Evolutionary conservation across 2,888 invertebrate species (phyloP), one percentile per base, ranked within the genome.

Genomic region (Ochropleura leucogaster): DNA sequence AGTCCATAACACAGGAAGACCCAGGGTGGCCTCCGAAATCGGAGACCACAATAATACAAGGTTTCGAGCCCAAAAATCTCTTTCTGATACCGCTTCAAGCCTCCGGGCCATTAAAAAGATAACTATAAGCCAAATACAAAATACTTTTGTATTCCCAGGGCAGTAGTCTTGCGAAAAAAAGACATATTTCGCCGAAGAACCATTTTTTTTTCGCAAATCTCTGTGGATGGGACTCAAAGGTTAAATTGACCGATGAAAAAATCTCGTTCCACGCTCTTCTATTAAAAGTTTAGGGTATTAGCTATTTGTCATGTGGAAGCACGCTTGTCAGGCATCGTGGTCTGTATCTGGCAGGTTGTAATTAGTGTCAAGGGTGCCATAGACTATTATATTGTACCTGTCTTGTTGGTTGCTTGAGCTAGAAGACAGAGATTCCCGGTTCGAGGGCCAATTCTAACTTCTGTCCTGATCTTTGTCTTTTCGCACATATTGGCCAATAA

Each of bases 41-140:
- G 20, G 51, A 84, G 42, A 80, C 73, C 85, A 68, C 71, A 81
- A 84, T 81, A 76, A 81, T 75, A 69, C 51, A 57, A 53, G 40
- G 9, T 63, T 40, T 78, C 42, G n/a, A 64, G 67, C 46, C 69
- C 49, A 68, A 84, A 72, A 63, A 76, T 69, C 76, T 84, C 82
- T 75, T 59, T 83, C 63, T 75, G 82, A 82, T 84, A 84, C 85
- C 84, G 84, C 84, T 64, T 68, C 67, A 55, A 80, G 63, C 65
- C 84, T 12, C 67, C 40, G 46, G 44, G 46, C 68, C 46, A 75
- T 81, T 84, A 84, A 84, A 70, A 81, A 82, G 70, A 68, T 80
- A 73, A 80, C 84, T 79, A 67, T 84, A 75, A 74, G 49, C 85
- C 70, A 75, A 68, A 81, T 69, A 80, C 69, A 78, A 80, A 80